A percentile compares a stretch with the other conserved stretches of the same genome.
Evolutionary conservation across 2,113 vertebrate genomes (phyloP).

Genomic region (Malurus cyaneus): DNA sequence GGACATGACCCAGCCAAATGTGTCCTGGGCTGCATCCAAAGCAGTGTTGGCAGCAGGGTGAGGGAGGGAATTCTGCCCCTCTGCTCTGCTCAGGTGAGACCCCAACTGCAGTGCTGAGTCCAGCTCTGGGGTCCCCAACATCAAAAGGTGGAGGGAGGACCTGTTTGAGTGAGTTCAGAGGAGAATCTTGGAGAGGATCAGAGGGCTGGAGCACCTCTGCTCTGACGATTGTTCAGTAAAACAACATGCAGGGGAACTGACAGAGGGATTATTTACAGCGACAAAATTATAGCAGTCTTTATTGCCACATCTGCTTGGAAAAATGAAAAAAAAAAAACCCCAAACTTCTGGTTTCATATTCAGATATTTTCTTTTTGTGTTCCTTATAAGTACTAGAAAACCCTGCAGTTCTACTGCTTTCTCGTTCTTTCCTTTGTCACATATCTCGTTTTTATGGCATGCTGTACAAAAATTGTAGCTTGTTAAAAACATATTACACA

Average conservation of each 20-base stretch:
- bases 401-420: background rate
- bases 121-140: rapidly evolving
- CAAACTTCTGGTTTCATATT: background rate
- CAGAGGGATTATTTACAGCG: background rate
- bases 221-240: background rate
- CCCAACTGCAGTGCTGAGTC: rapidly evolving
- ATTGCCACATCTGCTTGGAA: background rate
- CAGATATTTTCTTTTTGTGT: background rate
- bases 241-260: background rate
- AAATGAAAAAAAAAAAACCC: background rate
- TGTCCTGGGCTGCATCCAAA: background rate
- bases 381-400: background rate
- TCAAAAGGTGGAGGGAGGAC: background rate
- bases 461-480: background rate
- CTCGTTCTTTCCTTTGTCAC: background rate
- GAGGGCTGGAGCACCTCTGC: background rate
- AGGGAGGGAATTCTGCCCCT: background rate
- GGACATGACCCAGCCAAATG: rapidly evolving
- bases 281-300: background rate
- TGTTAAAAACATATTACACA: background rate
- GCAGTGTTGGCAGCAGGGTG: rapidly evolving
- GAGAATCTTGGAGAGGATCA: background rate
- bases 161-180: rapidly evolving
- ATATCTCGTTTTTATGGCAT: background rate
- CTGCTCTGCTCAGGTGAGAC: background rate